Evolutionary conservation across 2,888 invertebrate genomes (phyloP).

Genomic region (Ctena decussata): DNA sequence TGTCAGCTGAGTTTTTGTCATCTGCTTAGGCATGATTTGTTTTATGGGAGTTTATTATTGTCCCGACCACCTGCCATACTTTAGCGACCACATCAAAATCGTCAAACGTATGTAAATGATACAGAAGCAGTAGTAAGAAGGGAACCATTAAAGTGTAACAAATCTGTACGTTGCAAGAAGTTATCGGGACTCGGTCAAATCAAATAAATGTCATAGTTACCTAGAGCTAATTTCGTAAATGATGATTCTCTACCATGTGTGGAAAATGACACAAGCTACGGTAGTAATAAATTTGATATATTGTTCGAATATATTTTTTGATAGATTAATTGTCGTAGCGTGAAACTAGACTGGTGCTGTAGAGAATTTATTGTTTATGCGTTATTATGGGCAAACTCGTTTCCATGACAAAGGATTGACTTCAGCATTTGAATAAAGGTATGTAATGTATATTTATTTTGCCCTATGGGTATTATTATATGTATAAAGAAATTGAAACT

Average conservation of each 20-base stretch:
- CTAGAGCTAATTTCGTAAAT: not conserved
- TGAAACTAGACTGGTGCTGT: constrained; percentile 12
- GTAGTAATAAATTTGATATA: constrained; percentile 22
- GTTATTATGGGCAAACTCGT: not conserved
- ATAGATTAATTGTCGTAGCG: constrained; percentile 2
- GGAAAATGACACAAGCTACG: constrained; percentile 12
- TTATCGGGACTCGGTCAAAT: not conserved
- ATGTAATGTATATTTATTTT: not conserved
- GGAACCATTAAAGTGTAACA: not conserved
- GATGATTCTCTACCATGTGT: not conserved
- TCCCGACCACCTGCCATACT: constrained; percentile 58
- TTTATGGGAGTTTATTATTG: constrained; percentile 63
- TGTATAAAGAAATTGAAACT: not conserved
- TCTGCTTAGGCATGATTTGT: constrained; percentile 50
- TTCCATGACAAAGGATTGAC: not conserved
- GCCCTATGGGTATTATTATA: not conserved
- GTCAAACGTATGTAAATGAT: constrained; percentile 71
- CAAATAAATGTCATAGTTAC: constrained; percentile 4
- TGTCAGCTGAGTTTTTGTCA: not conserved
- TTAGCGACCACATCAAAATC: constrained; percentile 54
- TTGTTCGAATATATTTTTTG: constrained; percentile 12
- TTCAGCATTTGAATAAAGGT: not conserved
- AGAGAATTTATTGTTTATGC: not conserved
- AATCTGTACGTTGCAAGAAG: not conserved
- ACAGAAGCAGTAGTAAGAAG: not conserved